phyloP scores from a whole-genome alignment of 2,888 invertebrate species.

The Drosophila infuscata region DNA sequence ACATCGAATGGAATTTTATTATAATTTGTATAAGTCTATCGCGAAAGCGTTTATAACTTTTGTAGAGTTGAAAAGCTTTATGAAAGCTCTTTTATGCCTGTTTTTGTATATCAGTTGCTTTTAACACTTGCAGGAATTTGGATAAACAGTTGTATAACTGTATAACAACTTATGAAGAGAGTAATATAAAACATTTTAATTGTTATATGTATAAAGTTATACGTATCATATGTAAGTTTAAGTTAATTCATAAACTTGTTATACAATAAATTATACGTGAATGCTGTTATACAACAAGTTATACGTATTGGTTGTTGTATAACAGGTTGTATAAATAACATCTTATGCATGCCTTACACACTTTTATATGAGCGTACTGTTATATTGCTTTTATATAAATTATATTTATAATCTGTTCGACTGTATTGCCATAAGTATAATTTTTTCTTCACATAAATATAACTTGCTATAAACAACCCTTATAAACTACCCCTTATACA shows the following conservation, averaged over 20 bases:
- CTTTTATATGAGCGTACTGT: not conserved
- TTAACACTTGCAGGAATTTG: not conserved
- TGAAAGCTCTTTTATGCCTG: conserved; percentile 25
- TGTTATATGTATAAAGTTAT: not conserved
- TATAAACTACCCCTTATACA: conserved; percentile 4
- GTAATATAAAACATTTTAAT: not conserved
- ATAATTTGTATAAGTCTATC: not conserved
- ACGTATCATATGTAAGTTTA: not conserved
- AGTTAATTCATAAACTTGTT: not conserved
- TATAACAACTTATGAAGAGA: not conserved
- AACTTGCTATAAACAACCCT: not conserved
- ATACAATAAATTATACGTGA: no score
- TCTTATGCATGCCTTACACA: not conserved
- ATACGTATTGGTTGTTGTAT: not conserved
- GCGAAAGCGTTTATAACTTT: not conserved
- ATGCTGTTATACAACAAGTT: not conserved
- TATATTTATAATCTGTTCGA: not conserved
- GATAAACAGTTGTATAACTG: not conserved
- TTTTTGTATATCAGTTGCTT: not conserved
- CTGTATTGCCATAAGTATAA: not conserved
- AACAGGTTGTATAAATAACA: not conserved
- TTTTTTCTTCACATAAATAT: not conserved
- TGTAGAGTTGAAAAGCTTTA: conserved; percentile 3
- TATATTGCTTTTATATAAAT: not conserved
- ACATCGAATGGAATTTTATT: not conserved